Evolutionary conservation across 2,888 invertebrate genomes (phyloP).

Genomic region (Acanthosoma haemorrhoidale): DNA sequence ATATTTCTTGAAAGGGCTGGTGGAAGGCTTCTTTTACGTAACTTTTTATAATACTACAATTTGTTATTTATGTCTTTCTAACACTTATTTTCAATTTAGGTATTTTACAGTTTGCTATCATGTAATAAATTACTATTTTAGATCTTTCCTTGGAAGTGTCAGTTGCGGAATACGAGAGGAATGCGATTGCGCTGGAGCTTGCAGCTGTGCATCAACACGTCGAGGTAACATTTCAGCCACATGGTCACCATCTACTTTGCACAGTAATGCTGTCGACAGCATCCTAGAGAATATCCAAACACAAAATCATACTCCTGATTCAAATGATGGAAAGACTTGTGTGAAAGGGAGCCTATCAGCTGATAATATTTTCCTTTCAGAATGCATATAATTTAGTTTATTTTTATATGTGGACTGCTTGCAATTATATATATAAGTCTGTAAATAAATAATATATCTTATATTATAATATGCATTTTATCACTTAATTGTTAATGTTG

Average conservation of each 20-base stretch:
- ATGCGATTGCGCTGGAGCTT: conserved; percentile 27
- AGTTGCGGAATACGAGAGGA: conserved; percentile 10
- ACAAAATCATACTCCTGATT: not conserved
- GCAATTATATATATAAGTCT: not conserved
- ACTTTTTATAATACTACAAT: too few species aligned
- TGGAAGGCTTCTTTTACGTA: too few species aligned
- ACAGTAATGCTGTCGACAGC: not conserved
- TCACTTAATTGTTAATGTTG: too few species aligned
- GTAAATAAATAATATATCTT: not conserved
- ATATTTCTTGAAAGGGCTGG: too few species aligned
- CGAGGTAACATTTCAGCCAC: not conserved
- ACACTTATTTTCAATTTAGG: too few species aligned
- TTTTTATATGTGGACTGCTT: conserved; percentile 5
- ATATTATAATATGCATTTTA: not conserved
- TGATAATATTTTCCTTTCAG: conserved; percentile 20
- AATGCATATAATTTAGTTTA: conserved; percentile 2
- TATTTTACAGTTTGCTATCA: too few species aligned
- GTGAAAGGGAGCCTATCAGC: conserved; percentile 26
- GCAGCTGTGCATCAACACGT: conserved; percentile 19
- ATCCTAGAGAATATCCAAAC: conserved; percentile 14
- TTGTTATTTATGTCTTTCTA: too few species aligned
- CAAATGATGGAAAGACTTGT: not conserved
- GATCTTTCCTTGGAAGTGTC: not conserved
- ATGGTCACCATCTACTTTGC: conserved; percentile 14
- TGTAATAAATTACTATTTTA: not conserved